Percentiles rank a stretch among this genome's conserved stretches.
These are phyloP conservation scores for Rhopilema esculentum DNA, from an alignment of 30 jellyfish, hydroid and myxozoan species.

Conservation along the genomic window DNA sequence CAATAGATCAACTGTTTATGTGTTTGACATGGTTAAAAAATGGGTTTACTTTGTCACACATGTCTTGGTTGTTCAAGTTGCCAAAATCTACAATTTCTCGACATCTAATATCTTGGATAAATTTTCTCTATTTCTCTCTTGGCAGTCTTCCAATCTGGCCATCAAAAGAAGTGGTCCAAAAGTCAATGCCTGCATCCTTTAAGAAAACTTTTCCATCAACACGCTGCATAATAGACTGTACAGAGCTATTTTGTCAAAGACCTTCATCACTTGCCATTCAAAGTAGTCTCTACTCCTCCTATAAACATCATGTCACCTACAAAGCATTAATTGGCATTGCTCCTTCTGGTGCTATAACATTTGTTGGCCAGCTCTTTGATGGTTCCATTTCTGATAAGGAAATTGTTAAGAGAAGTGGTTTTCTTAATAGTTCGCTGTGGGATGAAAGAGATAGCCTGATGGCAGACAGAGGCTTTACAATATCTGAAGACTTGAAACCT, in stretches of 20 bases:
- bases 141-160: constrained; percentile 83
- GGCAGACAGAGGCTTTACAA: constrained; percentile 56
- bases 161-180: constrained; percentile 12
- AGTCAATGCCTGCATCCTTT: constrained; percentile 62
- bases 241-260: constrained; percentile 72
- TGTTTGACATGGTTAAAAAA: constrained; percentile 34
- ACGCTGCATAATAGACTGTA: constrained; percentile 67
- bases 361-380: constrained; percentile 47
- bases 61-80: constrained; percentile 48
- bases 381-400: constrained; percentile 64
- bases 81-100: constrained; percentile 71
- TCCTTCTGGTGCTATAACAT: constrained; percentile 75
- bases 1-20: constrained; percentile 59
- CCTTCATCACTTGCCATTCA: constrained; percentile 56
- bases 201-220: constrained; percentile 53
- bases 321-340: constrained; percentile 67
- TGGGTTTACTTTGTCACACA: constrained; percentile 44
- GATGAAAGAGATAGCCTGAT: constrained; percentile 64
- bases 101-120: constrained; percentile 55
- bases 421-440: constrained; percentile 50
- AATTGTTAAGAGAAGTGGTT: constrained; percentile 47
- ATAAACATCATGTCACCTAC: constrained; percentile 68
- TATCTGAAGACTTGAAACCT: constrained; percentile 38
- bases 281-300: constrained; percentile 43
- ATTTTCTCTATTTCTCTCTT: constrained; percentile 55